These are phyloP conservation scores for Lamproptera curius DNA, from an alignment of 2,888 invertebrate species.

Conservation along the genomic window DNA sequence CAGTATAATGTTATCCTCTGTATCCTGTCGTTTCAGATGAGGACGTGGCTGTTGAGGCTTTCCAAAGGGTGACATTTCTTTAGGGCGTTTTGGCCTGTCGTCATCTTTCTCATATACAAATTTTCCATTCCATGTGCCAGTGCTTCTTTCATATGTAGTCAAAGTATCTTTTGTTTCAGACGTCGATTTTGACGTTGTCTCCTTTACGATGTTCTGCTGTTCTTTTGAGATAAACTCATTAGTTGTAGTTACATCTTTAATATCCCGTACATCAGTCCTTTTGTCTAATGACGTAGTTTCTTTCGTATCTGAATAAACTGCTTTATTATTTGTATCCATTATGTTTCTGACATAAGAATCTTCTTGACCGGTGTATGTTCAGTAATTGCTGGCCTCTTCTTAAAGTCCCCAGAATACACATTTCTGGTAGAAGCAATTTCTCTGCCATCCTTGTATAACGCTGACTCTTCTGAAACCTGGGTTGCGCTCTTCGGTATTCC, in stretches of 20 bases:
- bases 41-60: slow-evolving; percentile 60
- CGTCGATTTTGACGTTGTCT: slow-evolving; percentile 48
- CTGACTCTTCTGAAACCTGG: slow-evolving; percentile 60
- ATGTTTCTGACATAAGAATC: slow-evolving; percentile 46
- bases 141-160: slow-evolving; percentile 66
- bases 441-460: slow-evolving; percentile 62
- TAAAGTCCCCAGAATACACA: slow-evolving; percentile 65
- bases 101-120: slow-evolving; percentile 73
- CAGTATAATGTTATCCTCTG: slow-evolving; percentile 69
- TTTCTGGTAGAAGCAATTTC: slow-evolving; percentile 65
- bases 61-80: slow-evolving; percentile 66
- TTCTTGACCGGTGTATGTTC: slow-evolving; percentile 48
- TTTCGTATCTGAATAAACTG: slow-evolving; percentile 41
- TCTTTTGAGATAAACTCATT: slow-evolving; percentile 64
- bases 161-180: slow-evolving; percentile 62
- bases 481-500: slow-evolving; percentile 69
- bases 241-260: slow-evolving; percentile 48
- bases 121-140: slow-evolving; percentile 78
- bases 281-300: slow-evolving; percentile 44
- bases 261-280: slow-evolving; percentile 41
- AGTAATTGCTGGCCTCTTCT: slow-evolving; percentile 62
- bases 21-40: slow-evolving; percentile 67
- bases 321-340: slow-evolving; percentile 42
- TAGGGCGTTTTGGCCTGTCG: slow-evolving; percentile 60
- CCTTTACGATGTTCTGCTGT: slow-evolving; percentile 66